Evolutionary conservation across 2,797 vertebrate species (phyloP).

Genomic region (Acrossocheilus fasciatus): DNA sequence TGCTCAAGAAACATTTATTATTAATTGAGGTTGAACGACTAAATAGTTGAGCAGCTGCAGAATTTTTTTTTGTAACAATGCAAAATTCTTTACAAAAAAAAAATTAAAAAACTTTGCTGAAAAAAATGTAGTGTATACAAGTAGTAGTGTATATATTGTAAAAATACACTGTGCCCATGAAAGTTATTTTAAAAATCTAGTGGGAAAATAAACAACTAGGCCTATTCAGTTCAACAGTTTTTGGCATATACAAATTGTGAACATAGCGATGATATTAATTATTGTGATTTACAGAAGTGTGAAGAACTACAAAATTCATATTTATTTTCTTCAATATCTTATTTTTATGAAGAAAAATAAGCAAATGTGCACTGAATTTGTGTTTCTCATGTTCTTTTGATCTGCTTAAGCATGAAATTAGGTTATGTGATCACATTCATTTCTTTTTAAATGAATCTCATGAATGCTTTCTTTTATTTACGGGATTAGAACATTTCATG

Average conservation of each 20-base stretch:
- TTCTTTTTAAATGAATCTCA: neutral
- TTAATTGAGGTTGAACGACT: no score
- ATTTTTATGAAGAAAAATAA: neutral
- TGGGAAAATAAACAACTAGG: neutral
- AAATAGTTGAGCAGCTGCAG: neutral
- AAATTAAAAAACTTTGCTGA: neutral
- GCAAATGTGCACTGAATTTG: neutral
- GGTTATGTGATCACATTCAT: neutral
- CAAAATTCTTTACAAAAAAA: neutral
- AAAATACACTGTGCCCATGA: neutral
- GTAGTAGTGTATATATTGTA: neutral
- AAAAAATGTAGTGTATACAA: neutral
- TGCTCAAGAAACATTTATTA: neutral
- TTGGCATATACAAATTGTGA: neutral
- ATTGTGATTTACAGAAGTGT: neutral
- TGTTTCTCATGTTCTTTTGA: neutral
- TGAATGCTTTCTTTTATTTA: neutral
- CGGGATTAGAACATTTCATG: neutral
- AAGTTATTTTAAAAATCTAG: neutral
- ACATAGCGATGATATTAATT: neutral
- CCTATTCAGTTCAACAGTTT: neutral
- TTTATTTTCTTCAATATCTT: neutral
- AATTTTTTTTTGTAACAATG: neutral
- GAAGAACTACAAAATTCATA: neutral
- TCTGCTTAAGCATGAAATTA: neutral